phyloP scores from a whole-genome alignment of 2,888 invertebrate species.

The Macrophya annulata region DNA sequence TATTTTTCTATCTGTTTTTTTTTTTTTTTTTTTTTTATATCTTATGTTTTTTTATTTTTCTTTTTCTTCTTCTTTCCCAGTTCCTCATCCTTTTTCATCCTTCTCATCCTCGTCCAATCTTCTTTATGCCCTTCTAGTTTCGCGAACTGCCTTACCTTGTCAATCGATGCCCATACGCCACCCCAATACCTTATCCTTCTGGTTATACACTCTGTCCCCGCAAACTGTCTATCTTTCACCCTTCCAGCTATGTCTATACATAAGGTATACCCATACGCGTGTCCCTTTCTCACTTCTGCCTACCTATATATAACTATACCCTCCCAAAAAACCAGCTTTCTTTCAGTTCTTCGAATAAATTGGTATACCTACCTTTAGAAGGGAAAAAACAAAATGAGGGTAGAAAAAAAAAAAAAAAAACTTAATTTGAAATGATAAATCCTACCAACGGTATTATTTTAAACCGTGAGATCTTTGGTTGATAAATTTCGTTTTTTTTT shows the following conservation, averaged over 20 bases:
- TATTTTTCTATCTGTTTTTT: neutral
- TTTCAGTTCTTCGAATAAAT: constrained; percentile 23
- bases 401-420: neutral
- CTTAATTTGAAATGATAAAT: constrained; percentile 11
- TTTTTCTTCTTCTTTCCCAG: neutral
- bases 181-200: constrained; percentile 67
- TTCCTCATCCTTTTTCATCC: constrained; percentile 55
- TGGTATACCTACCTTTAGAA: neutral
- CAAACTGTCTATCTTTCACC: constrained; percentile 43
- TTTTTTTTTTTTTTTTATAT: neutral
- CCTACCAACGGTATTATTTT: neutral
- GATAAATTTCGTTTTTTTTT: neutral
- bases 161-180: constrained; percentile 71
- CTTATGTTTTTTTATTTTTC: neutral
- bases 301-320: neutral
- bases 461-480: neutral
- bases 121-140: constrained; percentile 73
- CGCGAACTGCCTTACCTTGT: constrained; percentile 70
- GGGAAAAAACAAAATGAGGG: neutral
- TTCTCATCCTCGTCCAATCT: constrained; percentile 71
- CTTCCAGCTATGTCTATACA: neutral
- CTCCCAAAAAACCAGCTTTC: neutral
- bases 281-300: neutral
- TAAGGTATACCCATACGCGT: neutral
- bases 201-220: constrained; percentile 61